phyloP scores from a whole-genome alignment of 2,888 invertebrate genomes.

The Pheosia gnoma region DNA sequence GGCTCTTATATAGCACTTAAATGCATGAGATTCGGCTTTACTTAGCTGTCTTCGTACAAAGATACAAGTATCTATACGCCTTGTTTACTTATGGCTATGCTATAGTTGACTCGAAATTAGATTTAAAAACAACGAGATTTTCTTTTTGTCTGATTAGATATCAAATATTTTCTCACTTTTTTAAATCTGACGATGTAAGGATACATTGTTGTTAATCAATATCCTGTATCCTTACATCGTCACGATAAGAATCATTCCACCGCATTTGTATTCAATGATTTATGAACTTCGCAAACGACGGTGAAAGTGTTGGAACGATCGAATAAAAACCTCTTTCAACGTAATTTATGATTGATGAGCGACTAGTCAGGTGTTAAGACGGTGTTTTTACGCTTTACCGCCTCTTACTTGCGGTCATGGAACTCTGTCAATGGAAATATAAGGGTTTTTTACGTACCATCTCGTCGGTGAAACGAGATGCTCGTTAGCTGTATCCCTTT shows the following conservation, averaged over 20 bases:
- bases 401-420: slow-evolving; percentile 47
- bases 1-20: too few species aligned
- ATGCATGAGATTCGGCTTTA: too few species aligned
- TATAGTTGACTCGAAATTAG: too few species aligned
- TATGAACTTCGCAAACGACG: slow-evolving; percentile 1
- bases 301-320: slow-evolving; percentile 1
- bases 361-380: slow-evolving; percentile 58
- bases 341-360: slow-evolving; percentile 67
- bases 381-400: slow-evolving; percentile 49
- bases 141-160: too few species aligned
- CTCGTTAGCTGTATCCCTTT: neutral
- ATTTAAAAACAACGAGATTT: too few species aligned
- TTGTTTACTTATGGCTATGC: neutral
- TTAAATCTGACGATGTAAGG: too few species aligned
- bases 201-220: neutral
- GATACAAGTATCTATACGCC: neutral
- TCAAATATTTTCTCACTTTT: too few species aligned
- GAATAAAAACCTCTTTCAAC: slow-evolving; percentile 47
- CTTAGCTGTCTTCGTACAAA: too few species aligned
- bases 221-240: neutral
- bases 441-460: neutral
- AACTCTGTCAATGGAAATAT: slow-evolving; percentile 34
- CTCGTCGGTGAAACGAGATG: neutral
- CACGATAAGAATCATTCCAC: neutral
- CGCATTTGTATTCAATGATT: slow-evolving; percentile 3